Percentiles rank a stretch among this genome's conserved stretches.
phyloP scores from a whole-genome alignment of 1,140 invertebrate genomes.

The Aleiodes sp. region DNA sequence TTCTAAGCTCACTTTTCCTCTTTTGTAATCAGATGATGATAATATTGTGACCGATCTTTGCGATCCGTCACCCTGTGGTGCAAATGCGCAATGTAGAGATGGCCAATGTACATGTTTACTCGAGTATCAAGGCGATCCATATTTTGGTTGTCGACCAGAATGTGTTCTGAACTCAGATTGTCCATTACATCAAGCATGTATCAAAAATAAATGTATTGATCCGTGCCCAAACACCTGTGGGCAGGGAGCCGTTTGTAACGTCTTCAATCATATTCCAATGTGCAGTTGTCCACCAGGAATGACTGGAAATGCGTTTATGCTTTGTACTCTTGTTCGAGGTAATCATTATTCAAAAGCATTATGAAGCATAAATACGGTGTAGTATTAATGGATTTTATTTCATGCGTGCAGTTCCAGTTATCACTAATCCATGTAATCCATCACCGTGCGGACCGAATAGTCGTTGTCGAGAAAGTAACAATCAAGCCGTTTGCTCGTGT shows the following conservation, averaged over 20 bases:
- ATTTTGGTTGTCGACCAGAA: slow-evolving; percentile 76
- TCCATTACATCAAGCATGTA: slow-evolving; percentile 72
- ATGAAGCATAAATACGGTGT: slow-evolving; percentile 18
- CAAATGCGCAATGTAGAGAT: slow-evolving; percentile 76
- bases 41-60: slow-evolving; percentile 61
- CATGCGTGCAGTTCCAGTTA: slow-evolving; percentile 37
- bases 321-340: slow-evolving; percentile 56
- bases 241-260: slow-evolving; percentile 75
- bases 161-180: slow-evolving; percentile 78
- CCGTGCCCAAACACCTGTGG: slow-evolving; percentile 80
- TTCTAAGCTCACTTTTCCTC: background rate
- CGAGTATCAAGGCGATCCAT: slow-evolving; percentile 76
- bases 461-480: slow-evolving; percentile 71
- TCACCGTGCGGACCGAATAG: slow-evolving; percentile 79
- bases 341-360: slow-evolving; percentile 54
- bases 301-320: slow-evolving; percentile 77
- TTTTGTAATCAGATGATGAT: background rate
- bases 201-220: slow-evolving; percentile 75
- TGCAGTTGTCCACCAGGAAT: slow-evolving; percentile 77
- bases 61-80: slow-evolving; percentile 75
- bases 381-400: too few species aligned
- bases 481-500: slow-evolving; percentile 75
- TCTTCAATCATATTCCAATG: slow-evolving; percentile 78
- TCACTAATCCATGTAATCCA: slow-evolving; percentile 71
- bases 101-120: slow-evolving; percentile 78